Conservation (phyloP, 2,797 vertebrate genomes). For the Tachyglossus aculeatus region DNA sequence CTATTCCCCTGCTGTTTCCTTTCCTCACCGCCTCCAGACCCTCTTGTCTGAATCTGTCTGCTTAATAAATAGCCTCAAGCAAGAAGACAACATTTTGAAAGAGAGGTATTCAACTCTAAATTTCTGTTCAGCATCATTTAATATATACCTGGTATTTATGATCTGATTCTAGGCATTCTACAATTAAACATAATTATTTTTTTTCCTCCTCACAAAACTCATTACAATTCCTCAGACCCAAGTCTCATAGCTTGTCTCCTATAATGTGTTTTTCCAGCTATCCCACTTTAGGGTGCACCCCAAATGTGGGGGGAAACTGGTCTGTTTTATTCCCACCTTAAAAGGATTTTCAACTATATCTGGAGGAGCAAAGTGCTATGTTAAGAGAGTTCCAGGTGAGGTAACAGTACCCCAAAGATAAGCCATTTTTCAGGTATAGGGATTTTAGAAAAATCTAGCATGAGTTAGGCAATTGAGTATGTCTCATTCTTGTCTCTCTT, state of each 20-base stretch:
- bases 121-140: not conserved
- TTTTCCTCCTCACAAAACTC: not conserved
- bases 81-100: no score
- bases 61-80: no score
- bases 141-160: not conserved
- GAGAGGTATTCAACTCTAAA: not conserved
- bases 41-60: no score
- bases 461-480: not conserved
- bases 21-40: no score
- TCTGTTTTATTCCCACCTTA: not conserved
- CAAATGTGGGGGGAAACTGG: not conserved
- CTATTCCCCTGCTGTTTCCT: no score
- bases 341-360: constrained; percentile 6
- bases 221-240: not conserved
- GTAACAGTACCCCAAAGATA: constrained; percentile 23
- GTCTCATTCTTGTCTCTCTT: no score
- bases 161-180: no score
- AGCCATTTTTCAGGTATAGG: not conserved
- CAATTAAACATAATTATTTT: not conserved
- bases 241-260: not conserved
- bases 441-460: constrained; percentile 12
- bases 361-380: constrained; percentile 3
- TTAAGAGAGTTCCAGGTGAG: not conserved
- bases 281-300: not conserved
- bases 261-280: not conserved